Percentiles rank a stretch among this genome's conserved stretches.
phyloP scores from a whole-genome alignment of 2,113 vertebrate genomes.

The Alethe castanea region DNA sequence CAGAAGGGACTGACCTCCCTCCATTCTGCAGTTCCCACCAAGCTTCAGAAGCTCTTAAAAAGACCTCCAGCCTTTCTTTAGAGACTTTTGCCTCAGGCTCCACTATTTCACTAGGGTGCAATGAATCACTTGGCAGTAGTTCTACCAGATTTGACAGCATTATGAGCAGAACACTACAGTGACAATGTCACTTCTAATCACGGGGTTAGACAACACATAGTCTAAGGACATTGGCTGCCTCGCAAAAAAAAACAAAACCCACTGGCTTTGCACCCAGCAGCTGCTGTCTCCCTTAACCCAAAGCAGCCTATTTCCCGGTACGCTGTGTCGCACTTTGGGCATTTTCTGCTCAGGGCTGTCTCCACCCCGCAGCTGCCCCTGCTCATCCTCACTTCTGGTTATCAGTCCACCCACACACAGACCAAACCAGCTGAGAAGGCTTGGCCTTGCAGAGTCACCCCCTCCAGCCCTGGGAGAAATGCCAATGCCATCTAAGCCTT shows the following conservation, averaged over 20 bases:
- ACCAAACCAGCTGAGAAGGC: background rate
- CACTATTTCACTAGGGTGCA: background rate
- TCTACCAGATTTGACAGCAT: background rate
- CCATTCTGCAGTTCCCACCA: background rate
- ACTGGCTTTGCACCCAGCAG: background rate
- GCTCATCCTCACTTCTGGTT: background rate
- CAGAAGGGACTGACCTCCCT: background rate
- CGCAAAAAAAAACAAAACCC: background rate
- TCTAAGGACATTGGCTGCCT: background rate
- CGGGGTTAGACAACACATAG: background rate
- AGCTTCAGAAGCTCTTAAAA: background rate
- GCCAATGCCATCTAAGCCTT: background rate
- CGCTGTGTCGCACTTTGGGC: accelerated
- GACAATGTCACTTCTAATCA: background rate
- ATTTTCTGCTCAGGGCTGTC: background rate
- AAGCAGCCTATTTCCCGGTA: background rate
- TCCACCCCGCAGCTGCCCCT: constrained; percentile 18
- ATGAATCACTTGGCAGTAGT: background rate
- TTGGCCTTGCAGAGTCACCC: background rate
- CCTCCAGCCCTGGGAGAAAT: background rate
- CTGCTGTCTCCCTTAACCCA: background rate
- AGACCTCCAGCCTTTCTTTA: background rate
- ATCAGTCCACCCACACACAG: background rate
- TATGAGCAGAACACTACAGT: background rate
- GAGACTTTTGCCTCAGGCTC: background rate